These are phyloP conservation scores for Enteromius treurensis DNA, from an alignment of 2,797 vertebrate genomes.

Conservation along the genomic window DNA sequence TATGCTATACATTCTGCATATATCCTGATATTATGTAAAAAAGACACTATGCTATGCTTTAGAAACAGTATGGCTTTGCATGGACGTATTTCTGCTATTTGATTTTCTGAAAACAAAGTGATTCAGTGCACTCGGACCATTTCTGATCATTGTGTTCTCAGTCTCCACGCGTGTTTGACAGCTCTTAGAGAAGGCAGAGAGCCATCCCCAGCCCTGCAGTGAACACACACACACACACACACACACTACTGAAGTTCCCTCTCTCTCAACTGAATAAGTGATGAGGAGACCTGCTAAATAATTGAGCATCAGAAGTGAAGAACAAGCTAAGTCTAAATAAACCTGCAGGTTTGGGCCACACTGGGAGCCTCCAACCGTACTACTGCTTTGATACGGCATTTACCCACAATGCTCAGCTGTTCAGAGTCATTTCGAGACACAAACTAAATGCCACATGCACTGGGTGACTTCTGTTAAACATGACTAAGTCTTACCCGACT, in stretches of 20 bases:
- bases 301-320: conserved; percentile 63
- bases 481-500: neutral
- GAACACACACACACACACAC: conserved; percentile 13
- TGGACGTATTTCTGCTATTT: neutral
- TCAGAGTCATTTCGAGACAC: neutral
- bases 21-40: neutral
- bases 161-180: conserved; percentile 20
- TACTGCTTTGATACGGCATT: neutral
- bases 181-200: conserved; percentile 29
- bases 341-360: conserved; percentile 1
- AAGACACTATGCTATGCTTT: neutral
- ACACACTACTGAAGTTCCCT: conserved; percentile 31
- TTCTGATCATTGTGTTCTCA: conserved; percentile 1
- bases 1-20: neutral
- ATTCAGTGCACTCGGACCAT: neutral
- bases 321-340: conserved; percentile 47
- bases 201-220: neutral
- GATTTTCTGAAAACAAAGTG: neutral
- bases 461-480: neutral
- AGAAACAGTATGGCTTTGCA: neutral
- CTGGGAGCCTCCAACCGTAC: conserved; percentile 15
- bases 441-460: neutral
- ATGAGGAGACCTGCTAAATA: conserved; percentile 73
- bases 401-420: conserved; percentile 21
- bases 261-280: conserved; percentile 69